Evolutionary conservation across 2,888 invertebrate species (phyloP), one percentile per base, ranked within the genome.

Genomic region (Conops quadrifasciatus): DNA sequence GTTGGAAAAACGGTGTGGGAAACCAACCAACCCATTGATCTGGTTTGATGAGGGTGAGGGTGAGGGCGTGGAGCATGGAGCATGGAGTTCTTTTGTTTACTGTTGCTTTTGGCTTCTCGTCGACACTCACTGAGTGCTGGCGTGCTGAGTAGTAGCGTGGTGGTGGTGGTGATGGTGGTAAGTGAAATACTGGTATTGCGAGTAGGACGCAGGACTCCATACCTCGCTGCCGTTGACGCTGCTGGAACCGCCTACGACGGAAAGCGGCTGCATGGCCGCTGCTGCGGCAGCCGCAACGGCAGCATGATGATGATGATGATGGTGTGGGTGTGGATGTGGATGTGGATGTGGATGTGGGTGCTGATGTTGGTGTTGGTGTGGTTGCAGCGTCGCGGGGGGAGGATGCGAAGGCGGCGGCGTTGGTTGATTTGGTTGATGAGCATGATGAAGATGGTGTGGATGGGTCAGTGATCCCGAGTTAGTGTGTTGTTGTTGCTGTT

Each of bases 141-240:
- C 85, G 83, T 82, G 84, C 83, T 82, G 82, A 59, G 68, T 58
- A 58, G 73, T 71, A 66, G 75, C 71, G 76, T 76, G 74, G 76
- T 80, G 81, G 73, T 79, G 80, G 72, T 78, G 79, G 75, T 80
- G 80, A 71, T 82, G 83, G 84, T 89, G 89, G 88, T 89, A 89
- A 87, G 89, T 88, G 88, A 89, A 90, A 88, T 89, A 90, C 88
- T 90, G 89, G 87, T 89, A 89, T 87, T 89, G 88, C 85, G 89
- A 88, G 87, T 89, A 86, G 76, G 85, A 82, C 78, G 86, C 86
- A 77, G 86, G 85, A 82, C 84, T 83, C 86, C 89, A 90, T 90
- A 90, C 90, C 89, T 90, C 90, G 87, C 88, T 87, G 86, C 88
- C 87, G 86, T 86, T 85, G 81, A 76, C 75, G 86, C 86, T 79